Percentiles rank a stretch among this genome's conserved stretches.
phyloP scores from a whole-genome alignment of 2,113 vertebrate species.

The Nibea albiflora region DNA sequence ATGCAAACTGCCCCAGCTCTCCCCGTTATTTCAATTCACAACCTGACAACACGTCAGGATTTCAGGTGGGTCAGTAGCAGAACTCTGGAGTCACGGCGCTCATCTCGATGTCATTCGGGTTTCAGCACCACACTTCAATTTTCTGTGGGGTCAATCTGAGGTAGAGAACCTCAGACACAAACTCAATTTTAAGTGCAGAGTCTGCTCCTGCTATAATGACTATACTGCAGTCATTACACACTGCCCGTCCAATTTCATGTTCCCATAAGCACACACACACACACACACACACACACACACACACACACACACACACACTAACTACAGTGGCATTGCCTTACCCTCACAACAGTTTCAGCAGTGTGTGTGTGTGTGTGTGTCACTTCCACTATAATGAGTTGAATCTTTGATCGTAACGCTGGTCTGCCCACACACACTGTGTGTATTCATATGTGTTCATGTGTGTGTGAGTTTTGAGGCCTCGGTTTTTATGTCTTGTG shows the following conservation, averaged over 20 bases:
- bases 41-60: not conserved
- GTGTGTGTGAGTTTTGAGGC: not conserved
- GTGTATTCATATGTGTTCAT: not conserved
- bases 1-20: too few relatives aligned
- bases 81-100: too few relatives aligned
- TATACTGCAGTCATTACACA: not conserved
- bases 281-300: not conserved
- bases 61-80: not conserved
- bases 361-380: slow-evolving; percentile 21
- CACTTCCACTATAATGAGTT: not conserved
- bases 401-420: slow-evolving; percentile 12
- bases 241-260: not conserved
- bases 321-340: slow-evolving; percentile 2
- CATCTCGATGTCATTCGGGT: too few relatives aligned
- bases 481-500: not conserved
- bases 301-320: not conserved
- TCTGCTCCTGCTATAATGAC: not conserved
- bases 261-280: not conserved
- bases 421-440: not conserved
- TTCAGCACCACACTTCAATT: not conserved
- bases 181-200: not conserved
- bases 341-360: not conserved
- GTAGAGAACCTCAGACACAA: not conserved
- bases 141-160: not conserved
- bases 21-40: too few relatives aligned